These are phyloP conservation scores for Poeciliopsis presidionis DNA, from an alignment of 2,797 vertebrate species.

Conservation along the genomic window DNA sequence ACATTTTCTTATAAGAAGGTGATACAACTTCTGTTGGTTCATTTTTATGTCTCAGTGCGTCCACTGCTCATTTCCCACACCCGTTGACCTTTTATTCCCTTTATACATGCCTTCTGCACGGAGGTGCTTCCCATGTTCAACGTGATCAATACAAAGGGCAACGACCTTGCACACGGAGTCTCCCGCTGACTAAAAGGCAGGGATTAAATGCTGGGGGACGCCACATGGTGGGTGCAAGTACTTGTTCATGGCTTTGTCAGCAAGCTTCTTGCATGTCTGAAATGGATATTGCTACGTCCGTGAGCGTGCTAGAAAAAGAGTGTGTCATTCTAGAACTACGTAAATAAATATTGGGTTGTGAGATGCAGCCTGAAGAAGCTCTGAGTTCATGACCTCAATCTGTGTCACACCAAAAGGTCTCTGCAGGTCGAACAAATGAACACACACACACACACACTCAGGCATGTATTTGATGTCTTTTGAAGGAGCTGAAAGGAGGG, in stretches of 20 bases:
- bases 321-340: conserved; percentile 55
- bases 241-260: conserved; percentile 38
- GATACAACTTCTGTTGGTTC: conserved; percentile 44
- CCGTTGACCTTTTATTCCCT: conserved; percentile 70
- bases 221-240: conserved; percentile 39
- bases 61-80: conserved; percentile 61
- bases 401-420: conserved; percentile 67
- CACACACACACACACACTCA: conserved; percentile 10
- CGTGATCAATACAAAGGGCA: conserved; percentile 79
- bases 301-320: conserved; percentile 21
- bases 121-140: conserved; percentile 69
- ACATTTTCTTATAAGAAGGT: conserved; percentile 25
- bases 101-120: conserved; percentile 64
- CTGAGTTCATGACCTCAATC: conserved; percentile 67
- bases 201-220: conserved; percentile 66
- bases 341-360: conserved; percentile 67
- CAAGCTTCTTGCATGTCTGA: conserved; percentile 33
- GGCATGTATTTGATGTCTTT: conserved; percentile 37
- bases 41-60: conserved; percentile 44
- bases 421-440: conserved; percentile 54
- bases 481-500: conserved; percentile 44
- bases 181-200: conserved; percentile 64
- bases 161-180: conserved; percentile 70
- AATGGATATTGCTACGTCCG: conserved; percentile 21
- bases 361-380: conserved; percentile 45